A percentile compares a stretch with the other conserved stretches of the same genome.
Evolutionary conservation across 2,113 vertebrate species (phyloP).

Genomic region (Erythrocercus mccallii): DNA sequence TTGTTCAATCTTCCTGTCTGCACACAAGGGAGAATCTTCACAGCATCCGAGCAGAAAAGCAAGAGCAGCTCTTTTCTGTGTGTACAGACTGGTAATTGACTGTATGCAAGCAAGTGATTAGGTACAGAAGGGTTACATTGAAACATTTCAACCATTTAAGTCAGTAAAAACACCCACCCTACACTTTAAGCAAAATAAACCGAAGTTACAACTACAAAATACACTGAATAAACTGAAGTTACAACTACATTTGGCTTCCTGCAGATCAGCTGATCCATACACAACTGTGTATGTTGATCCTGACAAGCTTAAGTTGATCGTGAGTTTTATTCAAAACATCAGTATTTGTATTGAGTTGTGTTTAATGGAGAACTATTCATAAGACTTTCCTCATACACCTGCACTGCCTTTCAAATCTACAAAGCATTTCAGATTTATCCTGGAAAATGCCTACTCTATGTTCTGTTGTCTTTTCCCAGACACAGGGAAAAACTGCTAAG

Average conservation of each 20-base stretch:
- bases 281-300: fast-evolving
- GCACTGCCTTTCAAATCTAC: not conserved
- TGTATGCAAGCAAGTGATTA: not conserved
- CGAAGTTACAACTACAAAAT: not conserved
- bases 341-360: not conserved
- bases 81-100: not conserved
- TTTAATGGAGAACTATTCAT: not conserved
- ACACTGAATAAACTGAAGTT: not conserved
- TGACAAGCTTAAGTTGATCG: not conserved
- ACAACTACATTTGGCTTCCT: not conserved
- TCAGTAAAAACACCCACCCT: not conserved
- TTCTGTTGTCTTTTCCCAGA: not conserved
- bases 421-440: not conserved
- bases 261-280: not conserved
- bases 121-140: not conserved
- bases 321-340: not conserved
- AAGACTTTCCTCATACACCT: not conserved
- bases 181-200: not conserved
- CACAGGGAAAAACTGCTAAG: not conserved
- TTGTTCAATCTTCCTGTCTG: not conserved
- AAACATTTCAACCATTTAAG: not conserved
- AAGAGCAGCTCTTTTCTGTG: not conserved
- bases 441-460: not conserved
- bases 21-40: not conserved
- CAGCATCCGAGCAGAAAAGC: not conserved